These are phyloP conservation scores for Ailuropoda melanoleuca DNA, from an alignment of 2,113 vertebrate species.

Conservation along the genomic window DNA sequence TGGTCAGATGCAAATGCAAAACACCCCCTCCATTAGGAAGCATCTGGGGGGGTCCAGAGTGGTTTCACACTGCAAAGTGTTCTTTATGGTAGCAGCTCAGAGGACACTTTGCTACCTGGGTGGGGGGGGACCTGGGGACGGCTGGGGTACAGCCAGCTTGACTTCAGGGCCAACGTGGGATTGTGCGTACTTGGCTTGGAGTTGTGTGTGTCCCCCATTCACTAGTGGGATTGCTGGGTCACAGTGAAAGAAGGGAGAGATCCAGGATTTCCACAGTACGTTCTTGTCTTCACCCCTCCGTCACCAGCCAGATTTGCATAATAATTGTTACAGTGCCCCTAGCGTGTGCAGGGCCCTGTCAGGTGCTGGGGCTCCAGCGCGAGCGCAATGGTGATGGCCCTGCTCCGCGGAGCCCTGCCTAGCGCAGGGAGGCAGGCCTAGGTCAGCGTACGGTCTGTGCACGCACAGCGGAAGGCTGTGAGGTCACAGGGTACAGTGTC, in stretches of 20 bases:
- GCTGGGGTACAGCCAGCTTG: not conserved
- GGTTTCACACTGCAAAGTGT: not conserved
- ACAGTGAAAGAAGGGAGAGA: not conserved
- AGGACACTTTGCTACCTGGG: not conserved
- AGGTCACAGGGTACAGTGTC: not conserved
- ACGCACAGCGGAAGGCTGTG: not conserved
- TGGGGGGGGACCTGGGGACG: not conserved
- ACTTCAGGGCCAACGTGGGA: rapidly evolving
- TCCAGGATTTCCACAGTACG: rapidly evolving
- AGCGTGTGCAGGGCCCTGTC: not conserved
- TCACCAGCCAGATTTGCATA: not conserved
- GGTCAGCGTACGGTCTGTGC: rapidly evolving
- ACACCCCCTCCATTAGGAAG: not conserved
- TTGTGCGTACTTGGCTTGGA: not conserved
- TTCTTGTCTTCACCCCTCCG: not conserved
- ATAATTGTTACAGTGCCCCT: rapidly evolving
- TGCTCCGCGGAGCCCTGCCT: not conserved
- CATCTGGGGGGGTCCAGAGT: rapidly evolving
- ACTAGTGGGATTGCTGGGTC: not conserved
- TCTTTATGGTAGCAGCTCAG: not conserved
- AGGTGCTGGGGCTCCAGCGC: rapidly evolving
- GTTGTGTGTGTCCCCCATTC: rapidly evolving
- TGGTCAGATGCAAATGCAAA: not conserved
- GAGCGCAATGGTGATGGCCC: not conserved
- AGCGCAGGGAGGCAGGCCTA: not conserved